Conservation (phyloP, 2,888 invertebrate genomes). For the Drosophila prolongata region DNA sequence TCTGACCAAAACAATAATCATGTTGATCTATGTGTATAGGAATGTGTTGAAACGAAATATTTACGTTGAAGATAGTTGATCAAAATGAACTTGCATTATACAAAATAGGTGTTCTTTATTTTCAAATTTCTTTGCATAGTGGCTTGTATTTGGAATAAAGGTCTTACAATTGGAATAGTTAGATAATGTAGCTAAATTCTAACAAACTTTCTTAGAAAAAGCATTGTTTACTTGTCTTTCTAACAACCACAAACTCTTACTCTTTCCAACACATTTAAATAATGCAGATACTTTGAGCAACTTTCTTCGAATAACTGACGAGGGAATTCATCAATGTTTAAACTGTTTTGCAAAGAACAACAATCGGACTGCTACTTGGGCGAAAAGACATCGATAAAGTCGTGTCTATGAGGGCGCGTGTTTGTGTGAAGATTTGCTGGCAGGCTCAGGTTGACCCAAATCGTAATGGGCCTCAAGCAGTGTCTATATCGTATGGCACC, state of each 20-base stretch:
- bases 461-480: slow-evolving; percentile 32
- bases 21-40: not conserved
- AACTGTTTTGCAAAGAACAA: slow-evolving; percentile 35
- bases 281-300: slow-evolving; percentile 7
- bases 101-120: no score
- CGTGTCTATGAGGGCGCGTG: slow-evolving; percentile 5
- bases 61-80: no score
- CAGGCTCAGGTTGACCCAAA: slow-evolving; percentile 45
- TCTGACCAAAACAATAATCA: not conserved
- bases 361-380: slow-evolving; percentile 16
- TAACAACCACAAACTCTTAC: no score
- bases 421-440: slow-evolving; percentile 24
- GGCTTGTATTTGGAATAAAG: no score
- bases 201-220: no score
- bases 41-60: not conserved
- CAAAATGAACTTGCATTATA: no score
- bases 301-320: slow-evolving; percentile 18
- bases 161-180: no score
- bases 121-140: no score
- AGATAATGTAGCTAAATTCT: no score
- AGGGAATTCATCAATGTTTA: slow-evolving; percentile 24
- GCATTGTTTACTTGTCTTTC: no score
- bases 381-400: slow-evolving; percentile 31
- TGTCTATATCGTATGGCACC: slow-evolving; percentile 22
- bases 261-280: slow-evolving; percentile 11